These are phyloP conservation scores for Podargus strigoides DNA, from an alignment of 2,797 vertebrate species.

Conservation along the genomic window DNA sequence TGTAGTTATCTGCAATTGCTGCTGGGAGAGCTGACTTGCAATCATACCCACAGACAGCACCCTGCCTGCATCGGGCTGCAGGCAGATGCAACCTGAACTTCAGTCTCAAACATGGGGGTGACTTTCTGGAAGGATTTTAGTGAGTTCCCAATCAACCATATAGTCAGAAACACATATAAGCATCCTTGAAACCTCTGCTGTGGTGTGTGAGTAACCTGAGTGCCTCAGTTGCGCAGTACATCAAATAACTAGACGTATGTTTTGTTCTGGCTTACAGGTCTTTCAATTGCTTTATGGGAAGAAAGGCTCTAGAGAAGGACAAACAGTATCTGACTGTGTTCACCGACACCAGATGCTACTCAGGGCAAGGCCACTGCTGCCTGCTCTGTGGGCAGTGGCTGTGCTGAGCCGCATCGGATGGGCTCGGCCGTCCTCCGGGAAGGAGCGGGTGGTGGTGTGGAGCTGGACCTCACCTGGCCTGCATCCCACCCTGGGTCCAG, in stretches of 20 bases:
- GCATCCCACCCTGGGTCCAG: background rate
- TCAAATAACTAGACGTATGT: background rate
- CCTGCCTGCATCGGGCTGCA: background rate
- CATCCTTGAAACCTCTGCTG: background rate
- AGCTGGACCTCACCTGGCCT: background rate
- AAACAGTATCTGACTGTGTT: background rate
- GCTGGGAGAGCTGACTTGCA: background rate
- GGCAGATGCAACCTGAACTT: background rate
- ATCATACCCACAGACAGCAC: background rate
- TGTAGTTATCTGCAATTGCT: background rate
- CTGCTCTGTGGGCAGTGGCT: background rate
- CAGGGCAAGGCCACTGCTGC: background rate
- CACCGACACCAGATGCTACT: background rate
- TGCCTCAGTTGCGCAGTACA: background rate
- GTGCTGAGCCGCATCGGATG: fast-evolving
- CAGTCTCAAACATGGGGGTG: background rate
- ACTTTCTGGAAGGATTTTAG: background rate
- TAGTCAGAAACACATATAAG: fast-evolving
- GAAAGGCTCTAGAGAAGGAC: background rate
- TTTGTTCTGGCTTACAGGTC: background rate
- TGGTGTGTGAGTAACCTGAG: background rate
- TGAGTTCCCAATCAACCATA: fast-evolving
- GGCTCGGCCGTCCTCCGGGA: background rate
- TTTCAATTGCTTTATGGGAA: background rate
- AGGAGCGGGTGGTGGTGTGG: background rate